A percentile compares a stretch with the other conserved stretches of the same genome.
These are phyloP conservation scores for Chrysemys picta DNA, from an alignment of 2,113 vertebrate species.

Conservation along the genomic window DNA sequence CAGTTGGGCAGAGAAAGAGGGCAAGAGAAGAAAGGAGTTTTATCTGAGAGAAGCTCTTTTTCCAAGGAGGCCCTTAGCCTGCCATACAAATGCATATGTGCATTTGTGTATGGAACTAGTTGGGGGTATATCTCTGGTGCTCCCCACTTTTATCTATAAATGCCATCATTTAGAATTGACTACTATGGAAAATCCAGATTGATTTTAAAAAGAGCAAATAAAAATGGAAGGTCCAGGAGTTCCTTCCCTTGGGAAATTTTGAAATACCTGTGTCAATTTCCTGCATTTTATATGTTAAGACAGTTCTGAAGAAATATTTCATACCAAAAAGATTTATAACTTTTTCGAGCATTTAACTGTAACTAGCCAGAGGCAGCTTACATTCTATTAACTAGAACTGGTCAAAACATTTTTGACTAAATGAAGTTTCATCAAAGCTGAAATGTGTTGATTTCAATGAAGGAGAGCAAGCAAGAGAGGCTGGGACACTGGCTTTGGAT, in stretches of 20 bases:
- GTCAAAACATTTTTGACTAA: background rate
- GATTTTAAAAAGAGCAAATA: background rate
- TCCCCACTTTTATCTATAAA: background rate
- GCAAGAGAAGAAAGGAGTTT: background rate
- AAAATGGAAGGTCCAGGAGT: background rate
- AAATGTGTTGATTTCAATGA: background rate
- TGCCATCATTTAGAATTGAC: background rate
- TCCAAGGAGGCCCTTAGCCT: background rate
- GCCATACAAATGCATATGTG: background rate
- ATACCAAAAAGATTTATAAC: background rate
- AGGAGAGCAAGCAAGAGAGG: too few species aligned
- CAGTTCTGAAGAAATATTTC: background rate
- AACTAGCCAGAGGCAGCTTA: background rate
- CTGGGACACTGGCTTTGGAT: too few species aligned
- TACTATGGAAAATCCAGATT: background rate
- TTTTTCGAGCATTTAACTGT: background rate
- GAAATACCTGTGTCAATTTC: background rate
- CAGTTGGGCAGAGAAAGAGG: background rate
- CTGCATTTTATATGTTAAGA: background rate
- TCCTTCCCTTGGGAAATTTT: background rate
- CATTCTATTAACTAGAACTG: background rate
- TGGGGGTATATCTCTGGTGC: background rate
- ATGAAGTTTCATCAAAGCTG: background rate
- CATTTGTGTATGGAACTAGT: background rate
- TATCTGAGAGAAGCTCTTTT: background rate